Evolutionary conservation across 2,888 invertebrate genomes (phyloP), one percentile per base, ranked within the genome.

Genomic region (Troilus luridus): DNA sequence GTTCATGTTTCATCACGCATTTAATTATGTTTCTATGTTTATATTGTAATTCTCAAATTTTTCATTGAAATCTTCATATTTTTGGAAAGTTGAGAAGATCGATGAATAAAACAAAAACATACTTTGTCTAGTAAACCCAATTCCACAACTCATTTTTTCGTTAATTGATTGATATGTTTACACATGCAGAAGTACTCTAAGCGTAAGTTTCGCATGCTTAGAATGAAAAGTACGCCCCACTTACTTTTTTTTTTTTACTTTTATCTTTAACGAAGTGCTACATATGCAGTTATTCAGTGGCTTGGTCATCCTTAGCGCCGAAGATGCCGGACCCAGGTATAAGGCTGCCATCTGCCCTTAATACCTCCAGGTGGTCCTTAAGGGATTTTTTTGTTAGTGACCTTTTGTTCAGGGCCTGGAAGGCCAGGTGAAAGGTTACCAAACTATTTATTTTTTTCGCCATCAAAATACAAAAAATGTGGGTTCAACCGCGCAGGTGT

Each of bases 401-500:
- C 41, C 72, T 77, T 67, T 77, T 77, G 72, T 77, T 27, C 72
- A 41, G 72, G 27, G 17, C 41, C 41, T 27, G 17, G 72, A 77
- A 41, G 72, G 72, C 27, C 72, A 77, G 72, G 72, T 77, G 72
- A 77, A 77, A 77, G 72, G 72, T 77, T 19, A 41, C 72, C 72
- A 77, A n/a, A 77, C 72, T 77, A 77, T 77, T 77, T 77, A 27
- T 27, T 77, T 77, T 77, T 41, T 77, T 77, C 27, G 72, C 72
- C 41, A 77, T 77, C 41, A 77, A 17, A 77, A 77, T 41, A 41
- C 27, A 77, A 77, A 77, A 77, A 64, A 64, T 72, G 72, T 27
- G n/a, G 72, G 72, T 24, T 67, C 11, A 0, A 11, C 27, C 12
- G 24, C 14, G 72, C 24, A 72, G 27, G 72, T 24, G 72, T 77